Base-by-base conservation (phyloP, 2,113 vertebrate species). In the Edolisoma coerulescens region DNA sequence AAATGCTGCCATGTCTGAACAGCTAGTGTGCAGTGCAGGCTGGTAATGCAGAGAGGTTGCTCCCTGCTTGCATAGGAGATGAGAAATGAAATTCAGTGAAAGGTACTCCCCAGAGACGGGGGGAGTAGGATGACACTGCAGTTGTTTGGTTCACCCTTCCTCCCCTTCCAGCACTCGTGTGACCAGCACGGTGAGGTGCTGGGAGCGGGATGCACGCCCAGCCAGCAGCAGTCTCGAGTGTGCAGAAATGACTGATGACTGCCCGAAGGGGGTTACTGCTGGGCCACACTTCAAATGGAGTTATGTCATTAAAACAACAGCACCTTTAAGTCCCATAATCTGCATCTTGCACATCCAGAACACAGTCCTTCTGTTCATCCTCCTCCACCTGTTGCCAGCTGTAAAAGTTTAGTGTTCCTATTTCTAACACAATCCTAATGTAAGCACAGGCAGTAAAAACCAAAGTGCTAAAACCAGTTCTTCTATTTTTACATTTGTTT, bases 201-300 rank as follows among this genome's bases (percentile, higher is more conserved):
- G 39, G 42, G 35, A 87, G 27, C 9, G 10, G 64, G 60, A 71
- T 0, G 0, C 9, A 18, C 0, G 0, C 5, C 0, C 0, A 85
- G 70, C 65, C 0, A 0, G 50, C 7, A 71, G 80, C 61, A 94
- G 75, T 19, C 63, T 69, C 8, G 5, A 45, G 32, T 3, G 32
- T 16, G 33, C 26, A 59, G 71, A 88, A 95, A 70, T 86, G 67
- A 84, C 50, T 35, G 33, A 69, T 24, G 54, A 33, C 59, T 67
- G 79, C 45, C 50, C 1, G 0, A 8, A 27, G 54, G 13, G 44
- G 23, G 7, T 37, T 39, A 61, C 71, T 83, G 67, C 73, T 42
- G n/a, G 67, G 42, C 59, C 67, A 68, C 39, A 52, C 68, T 63
- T 63, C 54, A 30, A 49, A 44, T 14, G 45, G 45, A 85, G 28